Conservation (phyloP, 2,888 invertebrate species). For the Apamea anceps region DNA sequence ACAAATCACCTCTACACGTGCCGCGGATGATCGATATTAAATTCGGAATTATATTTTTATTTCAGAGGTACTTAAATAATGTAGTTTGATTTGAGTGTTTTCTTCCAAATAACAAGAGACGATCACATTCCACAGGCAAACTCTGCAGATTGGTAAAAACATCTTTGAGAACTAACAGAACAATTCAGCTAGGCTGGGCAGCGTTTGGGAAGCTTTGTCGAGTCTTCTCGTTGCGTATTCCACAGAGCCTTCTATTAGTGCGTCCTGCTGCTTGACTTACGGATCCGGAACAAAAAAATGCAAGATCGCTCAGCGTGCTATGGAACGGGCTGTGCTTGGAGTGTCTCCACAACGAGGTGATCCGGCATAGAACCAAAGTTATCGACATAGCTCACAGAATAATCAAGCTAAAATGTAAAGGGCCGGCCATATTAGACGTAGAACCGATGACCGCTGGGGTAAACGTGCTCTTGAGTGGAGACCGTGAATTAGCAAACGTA, state of each 20-base stretch:
- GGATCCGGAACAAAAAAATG: neutral
- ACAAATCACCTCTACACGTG: constrained; percentile 5
- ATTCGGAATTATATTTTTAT: neutral
- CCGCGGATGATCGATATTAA: neutral
- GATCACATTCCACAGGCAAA: neutral
- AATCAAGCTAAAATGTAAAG: neutral
- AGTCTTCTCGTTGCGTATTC: neutral
- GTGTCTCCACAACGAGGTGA: neutral
- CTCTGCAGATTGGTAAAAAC: neutral
- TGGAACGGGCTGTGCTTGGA: neutral
- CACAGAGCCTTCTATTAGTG: neutral
- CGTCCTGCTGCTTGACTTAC: neutral
- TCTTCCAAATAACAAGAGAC: neutral
- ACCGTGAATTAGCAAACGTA: neutral
- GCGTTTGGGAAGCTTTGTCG: neutral
- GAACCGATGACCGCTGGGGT: neutral
- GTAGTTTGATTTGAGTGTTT: neutral
- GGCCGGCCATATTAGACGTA: neutral
- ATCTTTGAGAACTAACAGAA: neutral
- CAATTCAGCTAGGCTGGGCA: neutral
- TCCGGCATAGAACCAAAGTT: neutral
- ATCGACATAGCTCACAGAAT: neutral
- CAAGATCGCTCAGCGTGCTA: neutral
- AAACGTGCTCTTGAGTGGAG: neutral
- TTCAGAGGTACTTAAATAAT: neutral